Evolutionary conservation across 1,140 invertebrate species (phyloP).

Genomic region (Ips typographus): DNA sequence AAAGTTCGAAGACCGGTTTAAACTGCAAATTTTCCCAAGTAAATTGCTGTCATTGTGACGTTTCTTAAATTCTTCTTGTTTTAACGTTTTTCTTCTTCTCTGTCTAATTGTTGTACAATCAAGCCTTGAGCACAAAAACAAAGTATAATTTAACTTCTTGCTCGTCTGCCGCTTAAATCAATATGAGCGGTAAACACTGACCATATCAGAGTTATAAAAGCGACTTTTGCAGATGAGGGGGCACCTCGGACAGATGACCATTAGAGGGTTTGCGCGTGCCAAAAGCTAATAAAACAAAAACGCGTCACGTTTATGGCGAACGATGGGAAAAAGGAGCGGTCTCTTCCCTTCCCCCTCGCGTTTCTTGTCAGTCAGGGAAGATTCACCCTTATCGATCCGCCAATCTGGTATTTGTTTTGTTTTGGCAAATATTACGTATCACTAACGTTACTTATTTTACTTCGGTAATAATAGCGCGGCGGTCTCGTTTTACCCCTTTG

Average conservation of each 20-base stretch:
- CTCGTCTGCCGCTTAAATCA: too few species aligned
- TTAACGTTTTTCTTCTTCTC: too few species aligned
- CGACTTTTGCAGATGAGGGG: conserved; percentile 3
- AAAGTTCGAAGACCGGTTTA: too few species aligned
- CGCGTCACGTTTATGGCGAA: background rate
- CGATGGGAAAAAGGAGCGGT: background rate
- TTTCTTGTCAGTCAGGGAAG: background rate
- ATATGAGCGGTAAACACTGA: background rate
- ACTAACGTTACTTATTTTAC: conserved; percentile 1
- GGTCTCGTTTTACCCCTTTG: conserved; percentile 9
- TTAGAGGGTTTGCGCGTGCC: conserved; percentile 3
- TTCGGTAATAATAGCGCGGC: background rate
- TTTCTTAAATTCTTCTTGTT: too few species aligned
- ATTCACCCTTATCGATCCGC: conserved; percentile 9
- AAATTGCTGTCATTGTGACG: too few species aligned
- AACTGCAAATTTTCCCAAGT: too few species aligned
- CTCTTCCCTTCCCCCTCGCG: background rate
- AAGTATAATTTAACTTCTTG: too few species aligned
- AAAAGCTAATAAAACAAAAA: conserved; percentile 7
- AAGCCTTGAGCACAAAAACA: too few species aligned
- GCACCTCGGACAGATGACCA: conserved; percentile 4
- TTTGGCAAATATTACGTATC: conserved; percentile 9
- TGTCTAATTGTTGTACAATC: too few species aligned
- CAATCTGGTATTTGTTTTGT: conserved; percentile 12
- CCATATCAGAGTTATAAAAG: background rate